These are phyloP conservation scores for Pangasius djambal DNA, from an alignment of 2,797 vertebrate genomes.

Conservation along the genomic window DNA sequence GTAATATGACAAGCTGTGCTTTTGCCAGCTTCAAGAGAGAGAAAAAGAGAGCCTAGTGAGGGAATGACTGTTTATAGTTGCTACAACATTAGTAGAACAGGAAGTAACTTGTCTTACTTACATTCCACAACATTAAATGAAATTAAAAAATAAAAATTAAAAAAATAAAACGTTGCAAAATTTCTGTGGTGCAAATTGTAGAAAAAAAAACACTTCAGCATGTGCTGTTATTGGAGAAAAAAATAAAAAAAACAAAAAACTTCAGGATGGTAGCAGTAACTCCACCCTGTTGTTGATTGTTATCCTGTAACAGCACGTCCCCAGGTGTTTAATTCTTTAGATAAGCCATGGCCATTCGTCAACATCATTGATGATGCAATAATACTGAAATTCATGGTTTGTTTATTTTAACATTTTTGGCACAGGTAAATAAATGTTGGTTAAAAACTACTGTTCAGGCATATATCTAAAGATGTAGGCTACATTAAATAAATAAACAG, in stretches of 20 bases:
- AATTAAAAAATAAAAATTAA: no score
- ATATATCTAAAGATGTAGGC: not conserved
- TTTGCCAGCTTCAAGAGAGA: not conserved
- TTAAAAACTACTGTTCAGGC: not conserved
- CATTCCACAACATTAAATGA: not conserved
- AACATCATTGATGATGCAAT: not conserved
- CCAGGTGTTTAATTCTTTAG: not conserved
- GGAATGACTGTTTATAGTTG: not conserved
- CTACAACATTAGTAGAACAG: not conserved
- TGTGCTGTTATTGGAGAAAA: not conserved
- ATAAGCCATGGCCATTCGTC: not conserved
- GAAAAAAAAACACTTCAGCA: not conserved
- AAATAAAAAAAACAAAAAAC: not conserved
- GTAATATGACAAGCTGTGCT: not conserved
- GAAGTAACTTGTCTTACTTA: not conserved
- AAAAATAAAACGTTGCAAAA: not conserved
- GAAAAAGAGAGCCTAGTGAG: not conserved
- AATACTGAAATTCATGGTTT: not conserved
- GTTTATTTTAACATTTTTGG: not conserved
- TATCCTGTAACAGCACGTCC: not conserved
- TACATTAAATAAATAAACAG: not conserved
- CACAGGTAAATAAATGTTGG: not conserved
- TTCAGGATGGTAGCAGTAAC: not conserved
- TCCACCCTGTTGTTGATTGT: not conserved
- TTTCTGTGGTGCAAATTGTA: not conserved